Conservation (phyloP, 1,140 invertebrate genomes). For the Matsumurasca onukii region DNA sequence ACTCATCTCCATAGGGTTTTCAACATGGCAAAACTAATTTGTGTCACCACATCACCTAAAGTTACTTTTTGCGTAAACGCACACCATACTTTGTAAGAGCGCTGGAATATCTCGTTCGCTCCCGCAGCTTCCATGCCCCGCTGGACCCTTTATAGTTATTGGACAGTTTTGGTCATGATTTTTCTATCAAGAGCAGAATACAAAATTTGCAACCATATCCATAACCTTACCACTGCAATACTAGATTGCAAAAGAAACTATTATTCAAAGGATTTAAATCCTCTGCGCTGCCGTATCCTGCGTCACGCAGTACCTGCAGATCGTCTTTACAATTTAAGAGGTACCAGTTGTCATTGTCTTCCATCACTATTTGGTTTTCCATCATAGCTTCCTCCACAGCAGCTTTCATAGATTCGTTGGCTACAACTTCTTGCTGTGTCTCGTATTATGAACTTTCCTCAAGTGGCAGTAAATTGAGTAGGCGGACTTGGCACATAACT, state of each 20-base stretch:
- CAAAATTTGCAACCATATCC: conserved; percentile 23
- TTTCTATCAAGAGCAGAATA: not conserved
- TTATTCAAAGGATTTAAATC: conserved; percentile 20
- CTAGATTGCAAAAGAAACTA: conserved; percentile 19
- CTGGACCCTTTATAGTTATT: conserved; percentile 15
- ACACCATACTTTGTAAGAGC: conserved; percentile 20
- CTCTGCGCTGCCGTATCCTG: conserved; percentile 33
- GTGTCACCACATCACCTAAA: conserved; percentile 26
- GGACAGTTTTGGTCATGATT: conserved; percentile 18
- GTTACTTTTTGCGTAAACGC: conserved; percentile 9
- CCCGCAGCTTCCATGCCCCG: conserved; percentile 25
- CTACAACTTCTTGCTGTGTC: conserved; percentile 21
- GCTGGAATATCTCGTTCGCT: conserved; percentile 10
- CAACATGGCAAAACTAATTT: conserved; percentile 10
- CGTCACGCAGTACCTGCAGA: conserved; percentile 33
- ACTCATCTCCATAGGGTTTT: conserved; percentile 21
- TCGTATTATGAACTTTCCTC: not conserved
- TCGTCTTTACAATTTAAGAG: conserved; percentile 15
- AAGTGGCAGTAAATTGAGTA: conserved; percentile 21
- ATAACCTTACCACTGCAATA: conserved; percentile 25
- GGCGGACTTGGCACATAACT: conserved; percentile 28
- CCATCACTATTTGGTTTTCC: conserved; percentile 11
- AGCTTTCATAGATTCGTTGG: conserved; percentile 24
- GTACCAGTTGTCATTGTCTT: not conserved
- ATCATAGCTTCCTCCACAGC: conserved; percentile 21